These are phyloP conservation scores for Elysia crispata DNA, from an alignment of 2,888 invertebrate species.

Conservation along the genomic window DNA sequence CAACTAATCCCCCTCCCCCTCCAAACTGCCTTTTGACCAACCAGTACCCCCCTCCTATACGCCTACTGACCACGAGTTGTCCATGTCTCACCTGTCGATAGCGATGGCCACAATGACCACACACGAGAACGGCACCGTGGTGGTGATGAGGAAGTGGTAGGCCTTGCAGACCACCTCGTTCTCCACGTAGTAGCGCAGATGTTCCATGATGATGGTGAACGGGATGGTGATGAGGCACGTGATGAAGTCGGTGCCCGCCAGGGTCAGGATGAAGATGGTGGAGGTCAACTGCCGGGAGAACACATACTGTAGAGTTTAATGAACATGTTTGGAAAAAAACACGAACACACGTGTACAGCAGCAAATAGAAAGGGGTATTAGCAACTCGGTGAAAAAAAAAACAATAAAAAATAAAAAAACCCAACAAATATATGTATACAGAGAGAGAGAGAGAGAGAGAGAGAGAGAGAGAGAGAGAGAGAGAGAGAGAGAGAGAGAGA, in stretches of 20 bases:
- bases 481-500: no score
- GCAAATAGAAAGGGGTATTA: neutral
- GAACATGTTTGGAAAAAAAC: neutral
- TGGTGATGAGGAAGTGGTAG: slow-evolving; percentile 70
- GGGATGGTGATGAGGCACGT: slow-evolving; percentile 73
- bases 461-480: no score
- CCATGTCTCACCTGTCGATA: slow-evolving; percentile 65
- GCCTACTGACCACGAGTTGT: no score
- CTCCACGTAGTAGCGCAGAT: slow-evolving; percentile 49
- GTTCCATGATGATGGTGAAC: slow-evolving; percentile 71
- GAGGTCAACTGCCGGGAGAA: slow-evolving; percentile 63
- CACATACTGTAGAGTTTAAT: neutral
- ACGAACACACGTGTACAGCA: neutral
- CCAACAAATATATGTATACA: no score
- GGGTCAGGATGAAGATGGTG: slow-evolving; percentile 73
- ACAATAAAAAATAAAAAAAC: no score
- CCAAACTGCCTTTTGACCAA: no score
- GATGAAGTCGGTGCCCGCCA: slow-evolving; percentile 73
- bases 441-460: no score
- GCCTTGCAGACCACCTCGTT: slow-evolving; percentile 61
- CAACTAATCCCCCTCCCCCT: no score
- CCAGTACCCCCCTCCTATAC: no score
- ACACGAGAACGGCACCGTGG: slow-evolving; percentile 71
- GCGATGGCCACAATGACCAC: slow-evolving; percentile 74
- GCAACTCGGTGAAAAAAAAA: neutral